Percentiles rank a stretch among this genome's conserved stretches.
Conservation (phyloP, 2,888 invertebrate species). For the Eilema caniola region DNA sequence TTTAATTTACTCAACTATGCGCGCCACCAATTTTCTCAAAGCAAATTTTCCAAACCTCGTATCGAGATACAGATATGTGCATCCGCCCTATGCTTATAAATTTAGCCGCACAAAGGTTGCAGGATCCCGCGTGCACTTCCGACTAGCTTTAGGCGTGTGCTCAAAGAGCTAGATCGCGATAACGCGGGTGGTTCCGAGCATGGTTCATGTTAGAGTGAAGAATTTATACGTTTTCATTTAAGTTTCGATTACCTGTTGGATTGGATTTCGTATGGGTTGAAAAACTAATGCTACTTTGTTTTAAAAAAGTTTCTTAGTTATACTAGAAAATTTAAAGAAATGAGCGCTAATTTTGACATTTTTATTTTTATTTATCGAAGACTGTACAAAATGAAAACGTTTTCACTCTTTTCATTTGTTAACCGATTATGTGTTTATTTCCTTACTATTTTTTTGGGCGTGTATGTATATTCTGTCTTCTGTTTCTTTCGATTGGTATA, state of each 20-base stretch:
- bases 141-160: slow-evolving; percentile 63
- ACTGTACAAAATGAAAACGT: too few species aligned
- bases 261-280: slow-evolving; percentile 19
- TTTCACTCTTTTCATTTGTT: too few species aligned
- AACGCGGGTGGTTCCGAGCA: slow-evolving; percentile 62
- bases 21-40: slow-evolving; percentile 34
- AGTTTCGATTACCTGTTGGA: slow-evolving; percentile 23
- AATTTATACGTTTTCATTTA: slow-evolving; percentile 48
- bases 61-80: slow-evolving; percentile 18
- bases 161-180: slow-evolving; percentile 81
- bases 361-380: neutral
- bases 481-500: too few species aligned
- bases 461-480: too few species aligned
- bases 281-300: slow-evolving; percentile 8
- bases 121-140: slow-evolving; percentile 67
- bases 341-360: neutral
- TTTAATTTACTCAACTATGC: slow-evolving; percentile 32
- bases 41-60: slow-evolving; percentile 27
- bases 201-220: slow-evolving; percentile 51
- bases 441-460: too few species aligned
- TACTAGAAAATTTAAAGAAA: neutral
- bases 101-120: slow-evolving; percentile 58
- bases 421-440: too few species aligned
- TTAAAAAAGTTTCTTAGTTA: neutral
- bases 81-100: slow-evolving; percentile 49